These are phyloP conservation scores for Acleris sparsana DNA, from an alignment of 2,888 invertebrate species.

Conservation along the genomic window DNA sequence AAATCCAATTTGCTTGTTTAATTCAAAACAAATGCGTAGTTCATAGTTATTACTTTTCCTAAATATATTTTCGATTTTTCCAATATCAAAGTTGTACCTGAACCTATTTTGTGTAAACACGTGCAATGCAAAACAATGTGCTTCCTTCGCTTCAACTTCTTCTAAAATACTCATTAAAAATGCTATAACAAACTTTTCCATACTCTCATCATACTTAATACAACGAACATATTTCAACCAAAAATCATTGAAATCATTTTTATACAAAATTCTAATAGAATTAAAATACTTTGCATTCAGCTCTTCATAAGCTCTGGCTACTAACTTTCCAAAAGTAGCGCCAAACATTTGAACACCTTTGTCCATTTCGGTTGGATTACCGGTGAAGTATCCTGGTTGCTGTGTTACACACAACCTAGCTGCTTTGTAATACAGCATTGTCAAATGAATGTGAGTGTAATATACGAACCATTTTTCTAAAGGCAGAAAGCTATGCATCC, in stretches of 20 bases:
- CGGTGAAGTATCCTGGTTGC: constrained; percentile 4
- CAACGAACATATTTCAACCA: background rate
- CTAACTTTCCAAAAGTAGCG: constrained; percentile 7
- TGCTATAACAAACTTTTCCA: constrained; percentile 16
- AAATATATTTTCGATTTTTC: constrained; percentile 1
- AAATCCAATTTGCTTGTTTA: too few relatives aligned
- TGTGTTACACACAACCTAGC: constrained; percentile 9
- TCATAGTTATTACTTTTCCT: constrained; percentile 8
- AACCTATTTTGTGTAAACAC: constrained; percentile 11
- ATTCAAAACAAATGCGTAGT: background rate
- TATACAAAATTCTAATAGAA: constrained; percentile 13
- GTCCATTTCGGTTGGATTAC: constrained; percentile 5
- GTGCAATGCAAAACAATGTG: constrained; percentile 12
- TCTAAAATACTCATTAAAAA: constrained; percentile 19
- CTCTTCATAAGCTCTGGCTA: constrained; percentile 17
- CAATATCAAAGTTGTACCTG: constrained; percentile 5
- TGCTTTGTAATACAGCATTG: constrained; percentile 20
- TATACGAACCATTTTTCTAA: constrained; percentile 19
- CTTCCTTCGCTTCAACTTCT: constrained; percentile 9
- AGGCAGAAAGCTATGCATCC: constrained; percentile 13
- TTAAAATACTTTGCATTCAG: constrained; percentile 10
- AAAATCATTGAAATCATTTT: background rate
- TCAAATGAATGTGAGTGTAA: constrained; percentile 16
- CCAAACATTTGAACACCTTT: constrained; percentile 31
- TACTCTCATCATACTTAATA: constrained; percentile 18